These are phyloP conservation scores for Distichodus sexfasciatus DNA, from an alignment of 2,797 vertebrate genomes.

Conservation along the genomic window DNA sequence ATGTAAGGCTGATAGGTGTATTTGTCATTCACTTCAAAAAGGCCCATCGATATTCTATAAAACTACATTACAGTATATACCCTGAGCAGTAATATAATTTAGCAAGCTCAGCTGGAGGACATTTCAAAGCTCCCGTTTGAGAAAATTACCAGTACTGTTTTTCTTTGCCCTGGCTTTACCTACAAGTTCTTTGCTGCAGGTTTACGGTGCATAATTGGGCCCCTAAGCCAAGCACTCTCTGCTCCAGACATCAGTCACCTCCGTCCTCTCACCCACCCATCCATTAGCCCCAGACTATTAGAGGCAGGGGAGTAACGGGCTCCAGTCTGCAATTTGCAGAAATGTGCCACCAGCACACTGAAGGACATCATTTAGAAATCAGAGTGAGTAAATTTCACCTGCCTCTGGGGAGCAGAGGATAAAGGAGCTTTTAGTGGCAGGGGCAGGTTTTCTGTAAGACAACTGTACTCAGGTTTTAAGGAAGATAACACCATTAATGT, in stretches of 20 bases:
- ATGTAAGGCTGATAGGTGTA: too few species aligned
- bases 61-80: too few species aligned
- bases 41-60: too few species aligned
- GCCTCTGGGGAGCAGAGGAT: neutral
- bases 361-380: conserved; percentile 16
- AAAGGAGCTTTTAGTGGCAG: neutral
- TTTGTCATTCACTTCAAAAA: too few species aligned
- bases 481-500: too few species aligned
- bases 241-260: conserved; percentile 3
- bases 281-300: conserved; percentile 40
- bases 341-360: conserved; percentile 35
- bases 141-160: conserved; percentile 5
- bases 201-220: conserved; percentile 11
- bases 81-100: neutral
- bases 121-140: neutral
- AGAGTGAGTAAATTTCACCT: neutral
- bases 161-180: neutral
- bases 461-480: neutral
- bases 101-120: neutral
- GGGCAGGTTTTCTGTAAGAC: conserved; percentile 3
- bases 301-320: conserved; percentile 65
- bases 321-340: conserved; percentile 60
- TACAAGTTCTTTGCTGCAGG: conserved; percentile 4
- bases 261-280: neutral
- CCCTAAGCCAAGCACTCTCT: conserved; percentile 9